A percentile compares a stretch with the other conserved stretches of the same genome.
Conservation (phyloP, 1,140 invertebrate species). For the Dryas iulia region DNA sequence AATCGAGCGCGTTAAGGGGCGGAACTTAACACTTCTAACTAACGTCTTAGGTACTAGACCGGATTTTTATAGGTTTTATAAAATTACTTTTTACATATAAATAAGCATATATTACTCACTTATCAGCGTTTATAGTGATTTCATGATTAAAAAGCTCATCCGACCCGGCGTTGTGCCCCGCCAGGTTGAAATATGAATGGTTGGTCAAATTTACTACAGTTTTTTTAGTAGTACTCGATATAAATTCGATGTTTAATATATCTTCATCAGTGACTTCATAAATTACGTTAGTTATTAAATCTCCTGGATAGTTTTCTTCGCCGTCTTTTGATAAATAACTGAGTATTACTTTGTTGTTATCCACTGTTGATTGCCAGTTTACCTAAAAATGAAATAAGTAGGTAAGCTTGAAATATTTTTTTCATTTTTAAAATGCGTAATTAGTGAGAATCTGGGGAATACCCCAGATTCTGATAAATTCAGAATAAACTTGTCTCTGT, state of each 20-base stretch:
- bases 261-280: slow-evolving; percentile 89
- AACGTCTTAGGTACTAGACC: no score
- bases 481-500: no score
- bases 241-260: slow-evolving; percentile 86
- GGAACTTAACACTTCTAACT: no score
- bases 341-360: slow-evolving; percentile 82
- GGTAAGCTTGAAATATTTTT: neutral
- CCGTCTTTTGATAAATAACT: slow-evolving; percentile 87
- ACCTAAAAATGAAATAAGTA: slow-evolving; percentile 40
- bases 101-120: slow-evolving; percentile 36
- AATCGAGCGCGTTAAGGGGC: no score
- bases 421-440: no score
- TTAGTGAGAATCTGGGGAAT: no score
- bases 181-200: slow-evolving; percentile 97
- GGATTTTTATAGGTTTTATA: no score
- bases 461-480: no score
- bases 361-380: slow-evolving; percentile 74
- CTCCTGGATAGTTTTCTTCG: slow-evolving; percentile 94
- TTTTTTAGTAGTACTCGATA: slow-evolving; percentile 86
- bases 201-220: slow-evolving; percentile 95
- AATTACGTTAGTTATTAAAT: slow-evolving; percentile 83
- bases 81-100: neutral
- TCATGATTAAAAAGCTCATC: slow-evolving; percentile 86
- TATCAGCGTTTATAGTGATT: slow-evolving; percentile 87
- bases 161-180: slow-evolving; percentile 85